phyloP scores from a whole-genome alignment of 92 coral and sea anemone genomes.

The Anthopleura xanthogrammica region DNA sequence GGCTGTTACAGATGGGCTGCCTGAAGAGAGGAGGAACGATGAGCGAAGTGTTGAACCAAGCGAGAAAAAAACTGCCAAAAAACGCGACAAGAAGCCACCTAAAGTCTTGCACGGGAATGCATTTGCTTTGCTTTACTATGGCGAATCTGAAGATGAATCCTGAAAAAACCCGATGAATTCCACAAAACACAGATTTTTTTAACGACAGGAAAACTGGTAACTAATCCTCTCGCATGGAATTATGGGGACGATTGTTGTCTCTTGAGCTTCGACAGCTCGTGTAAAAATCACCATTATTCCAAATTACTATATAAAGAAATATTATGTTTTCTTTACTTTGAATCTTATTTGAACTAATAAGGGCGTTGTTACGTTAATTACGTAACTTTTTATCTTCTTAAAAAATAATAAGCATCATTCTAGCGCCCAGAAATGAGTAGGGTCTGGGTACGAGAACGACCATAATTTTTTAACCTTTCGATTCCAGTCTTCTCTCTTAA shows the following conservation, averaged over 20 bases:
- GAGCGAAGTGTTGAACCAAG: not conserved
- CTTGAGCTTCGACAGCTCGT: not conserved
- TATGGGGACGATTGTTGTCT: not conserved
- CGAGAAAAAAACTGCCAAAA: not conserved
- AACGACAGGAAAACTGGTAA: not conserved
- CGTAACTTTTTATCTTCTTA: not conserved
- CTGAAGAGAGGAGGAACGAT: not conserved
- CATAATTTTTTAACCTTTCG: no score
- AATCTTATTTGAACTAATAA: not conserved
- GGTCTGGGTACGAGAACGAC: not conserved
- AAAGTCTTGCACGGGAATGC: not conserved
- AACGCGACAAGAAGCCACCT: not conserved
- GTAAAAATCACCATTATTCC: no score
- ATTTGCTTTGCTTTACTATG: not conserved
- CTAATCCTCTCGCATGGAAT: not conserved
- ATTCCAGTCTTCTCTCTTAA: no score
- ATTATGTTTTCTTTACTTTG: not conserved
- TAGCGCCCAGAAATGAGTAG: not conserved
- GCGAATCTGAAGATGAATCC: not conserved
- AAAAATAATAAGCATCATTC: not conserved
- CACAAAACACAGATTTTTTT: not conserved
- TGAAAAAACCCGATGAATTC: not conserved
- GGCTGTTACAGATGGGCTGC: not conserved
- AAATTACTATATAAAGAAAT: not conserved
- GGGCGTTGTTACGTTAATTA: not conserved